Percentiles rank a stretch among this genome's conserved stretches.
phyloP scores from a whole-genome alignment of 2,113 vertebrate genomes.

The Mungos mungo region DNA sequence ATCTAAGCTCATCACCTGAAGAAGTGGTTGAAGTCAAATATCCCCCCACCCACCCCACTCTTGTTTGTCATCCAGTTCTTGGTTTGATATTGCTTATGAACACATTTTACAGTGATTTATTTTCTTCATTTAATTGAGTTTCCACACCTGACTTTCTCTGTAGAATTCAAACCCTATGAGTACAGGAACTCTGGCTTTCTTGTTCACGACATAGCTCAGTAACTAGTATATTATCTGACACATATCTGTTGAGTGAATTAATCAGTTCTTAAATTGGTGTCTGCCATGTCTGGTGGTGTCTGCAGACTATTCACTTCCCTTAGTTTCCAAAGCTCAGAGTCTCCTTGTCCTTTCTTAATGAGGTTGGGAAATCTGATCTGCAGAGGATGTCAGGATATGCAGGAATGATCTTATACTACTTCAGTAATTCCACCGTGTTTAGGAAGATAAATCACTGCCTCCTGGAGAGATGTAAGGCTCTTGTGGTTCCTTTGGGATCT shows the following conservation, averaged over 20 bases:
- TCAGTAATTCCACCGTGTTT: neutral
- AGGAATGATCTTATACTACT: neutral
- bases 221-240: neutral
- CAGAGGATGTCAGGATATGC: neutral
- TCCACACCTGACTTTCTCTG: neutral
- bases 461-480: neutral
- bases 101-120: neutral
- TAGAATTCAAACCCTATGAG: neutral
- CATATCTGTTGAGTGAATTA: neutral
- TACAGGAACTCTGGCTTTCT: neutral
- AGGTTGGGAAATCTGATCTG: neutral
- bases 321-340: neutral
- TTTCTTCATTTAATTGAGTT: neutral
- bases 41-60: neutral
- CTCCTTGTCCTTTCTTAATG: neutral
- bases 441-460: neutral
- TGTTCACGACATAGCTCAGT: neutral
- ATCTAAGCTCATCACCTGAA: neutral
- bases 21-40: neutral
- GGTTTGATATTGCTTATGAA: neutral
- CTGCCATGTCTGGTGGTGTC: neutral
- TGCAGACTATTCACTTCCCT: neutral
- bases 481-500: neutral
- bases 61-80: neutral
- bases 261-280: neutral